Evolutionary conservation across 2,888 invertebrate genomes (phyloP).

Genomic region (Gryllus longicercus): DNA sequence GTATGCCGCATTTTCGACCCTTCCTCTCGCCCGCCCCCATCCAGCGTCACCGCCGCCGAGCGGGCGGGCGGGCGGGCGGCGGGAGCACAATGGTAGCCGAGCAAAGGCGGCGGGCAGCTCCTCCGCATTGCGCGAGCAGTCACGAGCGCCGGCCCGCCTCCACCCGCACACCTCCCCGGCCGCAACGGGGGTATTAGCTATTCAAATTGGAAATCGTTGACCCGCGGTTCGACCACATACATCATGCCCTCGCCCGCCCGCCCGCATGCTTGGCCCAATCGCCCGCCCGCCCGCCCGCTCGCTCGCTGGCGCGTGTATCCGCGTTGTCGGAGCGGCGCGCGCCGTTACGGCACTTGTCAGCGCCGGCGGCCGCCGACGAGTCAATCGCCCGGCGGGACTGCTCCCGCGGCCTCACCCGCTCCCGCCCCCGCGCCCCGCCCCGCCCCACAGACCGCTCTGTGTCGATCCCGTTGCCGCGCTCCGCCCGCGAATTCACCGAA

Average conservation of each 20-base stretch:
- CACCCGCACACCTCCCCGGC: neutral
- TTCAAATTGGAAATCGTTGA: conserved; percentile 17
- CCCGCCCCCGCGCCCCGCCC: neutral
- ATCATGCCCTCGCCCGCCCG: neutral
- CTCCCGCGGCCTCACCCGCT: neutral
- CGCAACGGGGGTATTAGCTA: neutral
- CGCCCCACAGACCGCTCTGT: too few relatives aligned
- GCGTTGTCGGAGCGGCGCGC: neutral
- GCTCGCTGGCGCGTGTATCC: neutral
- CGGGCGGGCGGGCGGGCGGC: too few relatives aligned
- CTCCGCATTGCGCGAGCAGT: too few relatives aligned
- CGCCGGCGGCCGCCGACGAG: conserved; percentile 17
- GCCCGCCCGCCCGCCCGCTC: neutral
- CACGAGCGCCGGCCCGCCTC: neutral
- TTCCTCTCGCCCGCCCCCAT: too few relatives aligned
- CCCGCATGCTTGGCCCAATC: neutral
- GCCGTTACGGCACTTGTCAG: conserved; percentile 11
- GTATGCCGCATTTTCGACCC: too few relatives aligned
- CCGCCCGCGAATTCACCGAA: too few relatives aligned
- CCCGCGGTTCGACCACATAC: conserved; percentile 17
- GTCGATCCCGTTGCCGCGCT: too few relatives aligned
- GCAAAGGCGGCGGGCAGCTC: too few relatives aligned
- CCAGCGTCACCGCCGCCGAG: too few relatives aligned
- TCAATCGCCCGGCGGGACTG: neutral
- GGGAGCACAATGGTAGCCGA: too few relatives aligned